Percentiles rank a stretch among this genome's conserved stretches.
These are phyloP conservation scores for Anthoptus insignis DNA, from an alignment of 2,888 invertebrate species.

Conservation along the genomic window DNA sequence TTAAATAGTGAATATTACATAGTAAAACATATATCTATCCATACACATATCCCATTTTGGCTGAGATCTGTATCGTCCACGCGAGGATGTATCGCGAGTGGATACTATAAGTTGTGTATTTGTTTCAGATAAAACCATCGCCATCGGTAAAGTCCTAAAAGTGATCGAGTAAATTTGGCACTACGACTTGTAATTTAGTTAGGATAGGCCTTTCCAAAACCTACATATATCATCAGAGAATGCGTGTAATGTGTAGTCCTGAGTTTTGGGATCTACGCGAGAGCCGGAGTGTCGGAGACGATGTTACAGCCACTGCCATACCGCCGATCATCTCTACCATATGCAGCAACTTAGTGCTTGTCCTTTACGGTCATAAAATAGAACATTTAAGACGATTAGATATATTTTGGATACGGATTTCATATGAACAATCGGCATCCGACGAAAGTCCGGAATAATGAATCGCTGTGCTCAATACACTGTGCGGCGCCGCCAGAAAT, in stretches of 20 bases:
- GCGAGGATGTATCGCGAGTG: too few relatives aligned
- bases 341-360: slow-evolving; percentile 30
- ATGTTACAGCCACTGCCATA: slow-evolving; percentile 58
- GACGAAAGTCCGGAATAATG: slow-evolving; percentile 17
- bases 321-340: slow-evolving; percentile 44
- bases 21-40: background rate
- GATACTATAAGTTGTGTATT: too few relatives aligned
- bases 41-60: too few relatives aligned
- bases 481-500: too few relatives aligned
- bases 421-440: slow-evolving; percentile 15
- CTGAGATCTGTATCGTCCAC: too few relatives aligned
- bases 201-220: slow-evolving; percentile 85
- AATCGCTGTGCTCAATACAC: slow-evolving; percentile 10
- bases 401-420: slow-evolving; percentile 25
- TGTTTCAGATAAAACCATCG: slow-evolving; percentile 90
- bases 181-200: slow-evolving; percentile 83
- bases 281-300: slow-evolving; percentile 68
- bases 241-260: slow-evolving; percentile 77
- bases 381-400: slow-evolving; percentile 6
- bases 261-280: slow-evolving; percentile 74
- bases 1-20: too few relatives aligned
- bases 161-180: slow-evolving; percentile 94
- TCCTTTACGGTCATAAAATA: slow-evolving; percentile 23
- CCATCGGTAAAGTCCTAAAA: slow-evolving; percentile 99
- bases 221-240: slow-evolving; percentile 80